These are phyloP conservation scores for Koerneria pararmatus DNA, from an alignment of 2,888 invertebrate genomes.

Conservation along the genomic window DNA sequence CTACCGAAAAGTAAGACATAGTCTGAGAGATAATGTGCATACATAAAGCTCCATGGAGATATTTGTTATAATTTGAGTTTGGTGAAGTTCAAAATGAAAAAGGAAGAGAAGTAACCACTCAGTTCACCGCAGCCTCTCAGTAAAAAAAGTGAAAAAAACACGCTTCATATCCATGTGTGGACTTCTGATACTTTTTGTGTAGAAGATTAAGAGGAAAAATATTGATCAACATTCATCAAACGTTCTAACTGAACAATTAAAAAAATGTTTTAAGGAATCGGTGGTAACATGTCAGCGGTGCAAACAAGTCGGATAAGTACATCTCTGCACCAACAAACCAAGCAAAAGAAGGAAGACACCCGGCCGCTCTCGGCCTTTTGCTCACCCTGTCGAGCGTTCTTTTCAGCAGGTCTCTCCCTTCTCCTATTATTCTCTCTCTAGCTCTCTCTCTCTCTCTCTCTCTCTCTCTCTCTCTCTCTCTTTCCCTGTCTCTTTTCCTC, in stretches of 20 bases:
- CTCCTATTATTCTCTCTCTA: too few species aligned
- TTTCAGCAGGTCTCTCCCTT: slow-evolving; percentile 15
- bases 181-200: background rate
- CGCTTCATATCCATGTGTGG: background rate
- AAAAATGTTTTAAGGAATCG: slow-evolving; percentile 36
- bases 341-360: slow-evolving; percentile 29
- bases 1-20: too few species aligned
- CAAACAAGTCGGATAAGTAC: slow-evolving; percentile 49
- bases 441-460: background rate
- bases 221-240: background rate
- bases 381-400: slow-evolving; percentile 23
- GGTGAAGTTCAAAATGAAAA: too few species aligned
- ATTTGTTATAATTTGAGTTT: too few species aligned
- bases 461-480: background rate
- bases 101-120: too few species aligned
- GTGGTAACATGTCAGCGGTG: slow-evolving; percentile 52
- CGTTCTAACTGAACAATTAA: too few species aligned
- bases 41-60: too few species aligned
- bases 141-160: slow-evolving; percentile 1
- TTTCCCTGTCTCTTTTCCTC: too few species aligned
- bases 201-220: too few species aligned
- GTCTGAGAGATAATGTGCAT: too few species aligned
- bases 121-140: too few species aligned
- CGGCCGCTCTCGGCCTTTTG: slow-evolving; percentile 17
- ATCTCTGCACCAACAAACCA: slow-evolving; percentile 38